Conservation (phyloP, 1,140 invertebrate genomes). For the Littorina saxatilis region DNA sequence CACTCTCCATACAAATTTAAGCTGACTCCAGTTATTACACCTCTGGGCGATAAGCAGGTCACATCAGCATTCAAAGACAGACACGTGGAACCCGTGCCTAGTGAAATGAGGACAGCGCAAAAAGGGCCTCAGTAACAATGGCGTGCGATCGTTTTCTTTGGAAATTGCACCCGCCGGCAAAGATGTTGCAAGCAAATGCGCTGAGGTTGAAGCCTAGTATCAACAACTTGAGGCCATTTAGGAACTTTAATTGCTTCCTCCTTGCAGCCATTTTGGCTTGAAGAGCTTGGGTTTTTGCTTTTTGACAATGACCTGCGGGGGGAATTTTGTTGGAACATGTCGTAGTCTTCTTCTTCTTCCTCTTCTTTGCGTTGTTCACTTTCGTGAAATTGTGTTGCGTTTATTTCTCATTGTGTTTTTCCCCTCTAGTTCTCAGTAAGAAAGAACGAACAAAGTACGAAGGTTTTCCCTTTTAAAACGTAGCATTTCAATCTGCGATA, state of each 20-base stretch:
- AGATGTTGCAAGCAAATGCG: background rate
- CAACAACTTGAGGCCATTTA: background rate
- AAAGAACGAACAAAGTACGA: too few species aligned
- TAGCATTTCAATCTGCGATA: too few species aligned
- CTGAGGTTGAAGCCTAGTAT: background rate
- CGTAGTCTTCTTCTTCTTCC: too few species aligned
- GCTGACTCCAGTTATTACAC: slow-evolving; percentile 20
- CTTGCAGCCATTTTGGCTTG: background rate
- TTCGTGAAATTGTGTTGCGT: too few species aligned
- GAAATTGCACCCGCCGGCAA: slow-evolving; percentile 29
- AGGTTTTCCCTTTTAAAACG: too few species aligned
- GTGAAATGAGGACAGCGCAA: slow-evolving; percentile 4
- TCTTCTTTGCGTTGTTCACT: too few species aligned
- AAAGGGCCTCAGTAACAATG: background rate
- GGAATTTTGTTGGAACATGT: too few species aligned
- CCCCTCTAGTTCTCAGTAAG: too few species aligned
- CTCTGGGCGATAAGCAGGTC: slow-evolving; percentile 1
- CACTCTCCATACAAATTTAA: background rate
- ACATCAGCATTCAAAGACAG: background rate
- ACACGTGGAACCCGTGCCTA: background rate
- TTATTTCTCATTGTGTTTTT: too few species aligned
- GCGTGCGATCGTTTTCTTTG: slow-evolving; percentile 14
- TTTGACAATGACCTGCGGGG: too few species aligned
- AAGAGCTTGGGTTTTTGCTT: too few species aligned
- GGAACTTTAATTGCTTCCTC: background rate